Conservation (phyloP, 2,113 vertebrate species). For the Miniopterus natalensis region DNA sequence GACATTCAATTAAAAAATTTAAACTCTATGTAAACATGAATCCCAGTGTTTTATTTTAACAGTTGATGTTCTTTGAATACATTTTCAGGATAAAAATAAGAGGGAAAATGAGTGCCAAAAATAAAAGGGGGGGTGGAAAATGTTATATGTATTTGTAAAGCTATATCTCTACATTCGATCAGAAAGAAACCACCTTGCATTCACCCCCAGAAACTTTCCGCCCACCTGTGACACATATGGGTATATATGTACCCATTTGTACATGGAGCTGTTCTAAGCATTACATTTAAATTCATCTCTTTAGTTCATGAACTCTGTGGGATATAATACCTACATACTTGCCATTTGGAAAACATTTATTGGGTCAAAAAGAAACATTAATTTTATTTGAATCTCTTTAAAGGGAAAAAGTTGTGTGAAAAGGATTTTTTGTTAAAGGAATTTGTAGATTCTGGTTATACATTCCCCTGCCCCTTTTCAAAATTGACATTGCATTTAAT, state of each 20-base stretch:
- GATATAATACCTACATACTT: not conserved
- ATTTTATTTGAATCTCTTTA: not conserved
- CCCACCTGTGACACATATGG: not conserved
- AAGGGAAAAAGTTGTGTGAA: not conserved
- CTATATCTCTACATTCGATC: not conserved
- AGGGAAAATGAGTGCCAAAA: not conserved
- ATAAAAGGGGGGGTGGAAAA: not conserved
- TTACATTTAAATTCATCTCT: not conserved
- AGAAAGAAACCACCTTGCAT: conserved; percentile 38
- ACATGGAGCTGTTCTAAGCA: not conserved
- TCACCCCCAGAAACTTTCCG: not conserved
- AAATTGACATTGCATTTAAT: conserved; percentile 37
- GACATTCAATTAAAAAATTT: not conserved
- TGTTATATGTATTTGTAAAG: conserved; percentile 6
- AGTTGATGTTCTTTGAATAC: not conserved
- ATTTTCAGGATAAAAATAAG: conserved; percentile 39
- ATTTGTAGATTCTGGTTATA: not conserved
- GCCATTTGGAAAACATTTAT: conserved; percentile 1
- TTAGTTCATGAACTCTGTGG: not conserved
- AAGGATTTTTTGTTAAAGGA: conserved; percentile 24
- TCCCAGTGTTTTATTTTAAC: conserved; percentile 27
- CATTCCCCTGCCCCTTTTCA: not conserved
- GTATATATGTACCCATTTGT: not conserved
- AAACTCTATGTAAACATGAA: not conserved
- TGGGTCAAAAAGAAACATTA: not conserved